phyloP scores from a whole-genome alignment of 2,888 invertebrate species.

The Xanthia icteritia region DNA sequence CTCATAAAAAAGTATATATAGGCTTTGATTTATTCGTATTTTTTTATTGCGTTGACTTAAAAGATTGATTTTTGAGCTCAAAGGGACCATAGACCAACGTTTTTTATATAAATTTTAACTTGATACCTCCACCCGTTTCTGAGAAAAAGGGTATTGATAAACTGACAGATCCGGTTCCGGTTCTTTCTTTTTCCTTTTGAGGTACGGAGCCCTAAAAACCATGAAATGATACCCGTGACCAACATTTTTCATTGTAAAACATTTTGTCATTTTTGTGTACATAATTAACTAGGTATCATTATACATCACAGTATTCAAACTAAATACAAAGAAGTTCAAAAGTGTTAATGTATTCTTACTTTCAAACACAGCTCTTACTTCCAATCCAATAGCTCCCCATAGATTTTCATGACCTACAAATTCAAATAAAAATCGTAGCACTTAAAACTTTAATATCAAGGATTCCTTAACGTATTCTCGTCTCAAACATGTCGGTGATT shows the following conservation, averaged over 20 bases:
- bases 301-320: background rate
- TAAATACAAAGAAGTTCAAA: background rate
- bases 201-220: background rate
- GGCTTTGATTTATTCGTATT: too few species aligned
- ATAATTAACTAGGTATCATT: background rate
- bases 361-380: conserved; percentile 31
- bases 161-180: too few species aligned
- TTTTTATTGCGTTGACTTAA: too few species aligned
- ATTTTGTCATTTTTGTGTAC: background rate
- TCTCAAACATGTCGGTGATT: conserved; percentile 86
- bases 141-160: too few species aligned
- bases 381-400: conserved; percentile 33
- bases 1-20: too few species aligned
- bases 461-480: conserved; percentile 84
- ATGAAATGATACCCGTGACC: background rate
- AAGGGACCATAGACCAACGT: too few species aligned
- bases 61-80: too few species aligned
- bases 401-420: conserved; percentile 59
- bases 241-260: background rate
- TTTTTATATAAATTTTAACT: too few species aligned
- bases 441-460: conserved; percentile 75
- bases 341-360: conserved; percentile 20
- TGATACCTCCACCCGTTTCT: too few species aligned
- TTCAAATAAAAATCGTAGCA: conserved; percentile 54
- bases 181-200: too few species aligned